These are phyloP conservation scores for Uromys caudimaculatus DNA, from an alignment of 2,797 vertebrate species.

Conservation along the genomic window DNA sequence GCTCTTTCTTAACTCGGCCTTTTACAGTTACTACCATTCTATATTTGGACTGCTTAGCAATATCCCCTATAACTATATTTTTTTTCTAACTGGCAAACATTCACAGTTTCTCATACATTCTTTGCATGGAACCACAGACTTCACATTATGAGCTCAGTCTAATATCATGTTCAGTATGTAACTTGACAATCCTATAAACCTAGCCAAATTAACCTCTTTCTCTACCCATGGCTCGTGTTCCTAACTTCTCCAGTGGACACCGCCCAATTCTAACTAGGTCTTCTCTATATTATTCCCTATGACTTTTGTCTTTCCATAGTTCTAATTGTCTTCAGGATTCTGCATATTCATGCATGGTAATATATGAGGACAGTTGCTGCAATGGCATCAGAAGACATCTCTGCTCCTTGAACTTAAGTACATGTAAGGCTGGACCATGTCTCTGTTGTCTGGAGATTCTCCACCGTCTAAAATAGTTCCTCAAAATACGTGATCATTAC, in stretches of 20 bases:
- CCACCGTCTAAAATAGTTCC: not conserved
- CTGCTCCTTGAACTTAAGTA: not conserved
- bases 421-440: not conserved
- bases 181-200: not conserved
- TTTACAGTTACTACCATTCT: not conserved
- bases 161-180: not conserved
- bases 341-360: not conserved
- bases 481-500: constrained; percentile 41
- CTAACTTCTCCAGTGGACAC: not conserved
- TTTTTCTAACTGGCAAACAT: not conserved
- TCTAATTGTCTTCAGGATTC: not conserved
- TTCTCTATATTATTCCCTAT: not conserved
- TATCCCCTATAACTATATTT: not conserved
- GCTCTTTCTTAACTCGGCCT: not conserved
- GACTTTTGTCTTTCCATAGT: not conserved
- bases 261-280: not conserved
- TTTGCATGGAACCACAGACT: not conserved
- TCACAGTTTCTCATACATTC: not conserved
- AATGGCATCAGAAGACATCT: not conserved
- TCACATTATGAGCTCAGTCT: not conserved
- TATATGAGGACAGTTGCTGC: not conserved
- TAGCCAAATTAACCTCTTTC: not conserved
- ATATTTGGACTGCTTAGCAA: not conserved
- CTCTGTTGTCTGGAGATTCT: constrained; percentile 1
- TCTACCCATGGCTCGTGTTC: not conserved